Base-by-base conservation (phyloP, 30 jellyfish, hydroid and myxozoan genomes). In the Turritopsis dohrnii region DNA sequence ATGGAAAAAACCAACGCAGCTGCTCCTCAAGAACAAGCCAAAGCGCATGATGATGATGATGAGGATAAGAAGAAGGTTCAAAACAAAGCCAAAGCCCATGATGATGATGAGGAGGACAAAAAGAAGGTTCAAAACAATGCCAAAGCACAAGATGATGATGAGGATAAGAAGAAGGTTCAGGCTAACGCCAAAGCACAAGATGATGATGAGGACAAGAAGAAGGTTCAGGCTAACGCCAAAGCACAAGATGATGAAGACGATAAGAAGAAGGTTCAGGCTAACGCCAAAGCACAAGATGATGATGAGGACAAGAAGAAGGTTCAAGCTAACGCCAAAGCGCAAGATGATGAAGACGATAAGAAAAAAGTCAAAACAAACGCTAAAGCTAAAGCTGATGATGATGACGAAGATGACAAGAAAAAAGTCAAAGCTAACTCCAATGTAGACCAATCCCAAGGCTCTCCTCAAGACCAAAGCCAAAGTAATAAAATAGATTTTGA, bases 241-340 rank as follows among this genome's bases (percentile, higher is more conserved):
- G 60, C 60, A 3, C 60, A 41, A 3, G 60, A 41, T 41, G 60
- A 41, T 41, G 60, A 41, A 13, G 60, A 41, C 60, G 60, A 41
- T 41, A 41, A 41, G 60, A 41, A 41, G 60, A 41, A 41, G 13
- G 81, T 26, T 72, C 18, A 20, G 20, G 81, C 23, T 16, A 53
- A 72, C 52, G 52, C 31, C 31, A 72, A 72, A 72, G 31, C 52
- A 16, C 81, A 72, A 16, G 81, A 72, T 72, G 28, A 41, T 26
- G 81, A 22, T 18, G 81, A 72, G 1, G 52, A 72, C 18, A 72
- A 19, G 22, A 22, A 26, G 31, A 41, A 72, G 22, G 31, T 26
- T 17, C 18, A 41, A 22, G 41, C 31, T 16, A 72, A 72, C 52
- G 52, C 31, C 31, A 72, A 19, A 72, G 31, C n/a, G 18, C 81